Evolutionary conservation across 2,113 vertebrate species (phyloP).

Genomic region (Nothobranchius kuhntae): DNA sequence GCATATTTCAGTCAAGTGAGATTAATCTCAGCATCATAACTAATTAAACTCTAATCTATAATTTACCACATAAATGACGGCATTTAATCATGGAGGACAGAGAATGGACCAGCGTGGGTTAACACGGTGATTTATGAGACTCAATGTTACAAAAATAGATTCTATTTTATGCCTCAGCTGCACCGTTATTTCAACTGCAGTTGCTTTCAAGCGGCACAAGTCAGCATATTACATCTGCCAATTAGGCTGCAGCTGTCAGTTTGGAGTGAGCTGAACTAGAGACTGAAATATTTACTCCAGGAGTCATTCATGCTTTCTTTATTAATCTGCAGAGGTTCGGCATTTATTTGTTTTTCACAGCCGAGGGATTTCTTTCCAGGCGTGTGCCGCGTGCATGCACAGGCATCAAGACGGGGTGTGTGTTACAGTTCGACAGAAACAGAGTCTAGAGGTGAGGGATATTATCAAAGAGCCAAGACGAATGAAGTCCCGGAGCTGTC

Average conservation of each 20-base stretch:
- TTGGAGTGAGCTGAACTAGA: slow-evolving; percentile 1
- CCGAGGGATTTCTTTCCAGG: slow-evolving; percentile 14
- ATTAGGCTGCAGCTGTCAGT: slow-evolving; percentile 28
- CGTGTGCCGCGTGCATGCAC: background rate
- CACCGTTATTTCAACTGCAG: slow-evolving; percentile 2
- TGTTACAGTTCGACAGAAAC: slow-evolving; percentile 15
- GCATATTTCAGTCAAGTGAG: too few relatives aligned
- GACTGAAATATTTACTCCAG: slow-evolving; percentile 22
- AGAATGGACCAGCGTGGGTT: slow-evolving; percentile 16
- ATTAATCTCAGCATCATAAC: too few relatives aligned
- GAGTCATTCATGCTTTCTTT: slow-evolving; percentile 1
- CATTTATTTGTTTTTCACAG: slow-evolving; percentile 16
- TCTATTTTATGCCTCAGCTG: slow-evolving; percentile 14
- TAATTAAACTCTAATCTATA: background rate
- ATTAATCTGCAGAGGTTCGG: background rate
- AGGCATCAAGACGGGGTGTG: background rate
- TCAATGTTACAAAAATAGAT: slow-evolving; percentile 30
- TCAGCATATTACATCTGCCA: slow-evolving; percentile 11
- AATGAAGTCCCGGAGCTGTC: slow-evolving; percentile 53
- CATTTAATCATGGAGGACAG: slow-evolving; percentile 41
- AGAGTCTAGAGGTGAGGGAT: slow-evolving; percentile 47
- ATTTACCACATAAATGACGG: slow-evolving; percentile 47
- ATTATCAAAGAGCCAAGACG: slow-evolving; percentile 49
- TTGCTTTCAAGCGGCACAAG: slow-evolving; percentile 10
- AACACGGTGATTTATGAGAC: slow-evolving; percentile 29